A percentile compares a stretch with the other conserved stretches of the same genome.
Evolutionary conservation across 2,797 vertebrate species (phyloP).

Genomic region (Sardinella longiceps): DNA sequence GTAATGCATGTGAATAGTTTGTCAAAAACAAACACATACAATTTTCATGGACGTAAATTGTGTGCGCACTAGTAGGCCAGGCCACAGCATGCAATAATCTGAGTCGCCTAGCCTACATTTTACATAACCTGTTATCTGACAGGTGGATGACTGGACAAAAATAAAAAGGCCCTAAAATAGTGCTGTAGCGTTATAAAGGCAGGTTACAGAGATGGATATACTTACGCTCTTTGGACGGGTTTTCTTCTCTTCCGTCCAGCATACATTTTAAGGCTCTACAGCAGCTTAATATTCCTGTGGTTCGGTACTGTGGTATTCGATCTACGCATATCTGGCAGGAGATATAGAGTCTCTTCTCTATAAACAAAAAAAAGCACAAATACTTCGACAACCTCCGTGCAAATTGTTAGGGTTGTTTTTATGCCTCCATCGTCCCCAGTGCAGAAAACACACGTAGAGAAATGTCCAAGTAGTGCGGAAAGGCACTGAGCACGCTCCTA

Average conservation of each 20-base stretch:
- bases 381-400: background rate
- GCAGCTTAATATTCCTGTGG: background rate
- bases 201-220: conserved; percentile 13
- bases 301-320: conserved; percentile 7
- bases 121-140: background rate
- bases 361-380: background rate
- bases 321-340: conserved; percentile 25
- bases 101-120: background rate
- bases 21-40: background rate
- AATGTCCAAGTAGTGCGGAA: background rate
- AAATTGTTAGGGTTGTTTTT: background rate
- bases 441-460: background rate
- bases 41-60: background rate
- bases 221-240: conserved; percentile 64
- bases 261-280: conserved; percentile 53
- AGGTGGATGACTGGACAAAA: background rate
- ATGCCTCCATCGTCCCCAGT: background rate
- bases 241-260: conserved; percentile 66
- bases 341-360: background rate
- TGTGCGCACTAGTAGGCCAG: too few species aligned
- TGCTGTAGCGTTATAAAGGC: too few species aligned
- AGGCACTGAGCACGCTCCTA: background rate
- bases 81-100: background rate
- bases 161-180: background rate
- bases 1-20: background rate